These are phyloP conservation scores for Gobius niger DNA, from an alignment of 2,113 vertebrate species.

Conservation along the genomic window DNA sequence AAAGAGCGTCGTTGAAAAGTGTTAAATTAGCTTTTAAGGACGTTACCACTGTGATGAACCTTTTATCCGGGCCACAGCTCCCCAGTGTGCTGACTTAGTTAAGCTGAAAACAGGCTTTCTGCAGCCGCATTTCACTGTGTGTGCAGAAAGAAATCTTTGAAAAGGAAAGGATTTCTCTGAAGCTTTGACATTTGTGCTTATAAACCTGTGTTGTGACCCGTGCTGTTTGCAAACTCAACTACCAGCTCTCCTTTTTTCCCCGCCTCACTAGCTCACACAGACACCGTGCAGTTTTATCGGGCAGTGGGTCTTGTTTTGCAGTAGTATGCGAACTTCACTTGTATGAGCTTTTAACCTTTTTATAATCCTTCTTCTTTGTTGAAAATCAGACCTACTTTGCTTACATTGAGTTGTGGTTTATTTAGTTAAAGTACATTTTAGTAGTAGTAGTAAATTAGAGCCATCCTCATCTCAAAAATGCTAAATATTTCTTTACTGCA, in stretches of 20 bases:
- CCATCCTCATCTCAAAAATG: too few species aligned
- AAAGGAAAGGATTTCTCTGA: background rate
- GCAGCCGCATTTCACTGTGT: constrained; percentile 9
- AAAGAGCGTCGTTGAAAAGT: background rate
- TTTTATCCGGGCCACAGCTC: constrained; percentile 1
- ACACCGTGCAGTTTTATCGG: background rate
- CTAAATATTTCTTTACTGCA: too few species aligned
- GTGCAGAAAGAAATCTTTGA: background rate
- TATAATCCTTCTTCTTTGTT: constrained; percentile 4
- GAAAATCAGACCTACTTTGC: too few species aligned
- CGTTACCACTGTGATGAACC: constrained; percentile 15
- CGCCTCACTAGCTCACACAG: constrained; percentile 32
- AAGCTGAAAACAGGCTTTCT: constrained; percentile 29
- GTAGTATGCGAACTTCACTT: constrained; percentile 25
- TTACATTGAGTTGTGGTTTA: too few species aligned
- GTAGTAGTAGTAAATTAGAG: too few species aligned
- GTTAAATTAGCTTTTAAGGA: constrained; percentile 4
- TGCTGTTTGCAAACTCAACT: constrained; percentile 22
- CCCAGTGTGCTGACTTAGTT: constrained; percentile 20
- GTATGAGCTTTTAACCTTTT: constrained; percentile 46
- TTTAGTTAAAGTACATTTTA: too few species aligned
- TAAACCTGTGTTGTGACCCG: constrained; percentile 16
- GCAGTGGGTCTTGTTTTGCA: constrained; percentile 23
- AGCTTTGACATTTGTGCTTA: constrained; percentile 26
- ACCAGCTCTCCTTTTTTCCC: constrained; percentile 32